Percentiles rank a stretch among this genome's conserved stretches.
These are phyloP conservation scores for Platanista minor DNA, from an alignment of 2,113 vertebrate genomes.

Conservation along the genomic window DNA sequence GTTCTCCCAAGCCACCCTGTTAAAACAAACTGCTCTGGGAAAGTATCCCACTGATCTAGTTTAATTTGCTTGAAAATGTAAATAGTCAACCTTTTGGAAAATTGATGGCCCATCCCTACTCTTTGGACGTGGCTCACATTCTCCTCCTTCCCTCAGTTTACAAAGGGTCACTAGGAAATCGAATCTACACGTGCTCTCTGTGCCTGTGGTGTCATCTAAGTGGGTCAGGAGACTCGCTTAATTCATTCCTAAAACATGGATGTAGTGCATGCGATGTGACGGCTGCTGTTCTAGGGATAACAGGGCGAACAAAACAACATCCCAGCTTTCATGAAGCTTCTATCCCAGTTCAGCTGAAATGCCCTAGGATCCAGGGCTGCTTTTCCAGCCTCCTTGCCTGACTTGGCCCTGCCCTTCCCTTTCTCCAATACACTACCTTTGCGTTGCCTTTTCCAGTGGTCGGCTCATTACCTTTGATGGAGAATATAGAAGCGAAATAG, in stretches of 20 bases:
- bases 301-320: neutral
- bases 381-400: neutral
- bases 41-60: neutral
- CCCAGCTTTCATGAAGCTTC: neutral
- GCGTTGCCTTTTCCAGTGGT: neutral
- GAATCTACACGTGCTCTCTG: neutral
- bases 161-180: neutral
- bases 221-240: neutral
- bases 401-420: neutral
- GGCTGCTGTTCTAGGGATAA: neutral
- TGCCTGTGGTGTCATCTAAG: neutral
- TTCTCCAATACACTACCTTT: neutral
- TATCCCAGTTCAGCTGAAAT: neutral
- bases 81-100: neutral
- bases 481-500: neutral
- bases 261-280: neutral
- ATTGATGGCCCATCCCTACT: neutral
- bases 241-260: neutral
- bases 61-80: neutral
- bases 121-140: neutral
- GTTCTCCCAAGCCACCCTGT: neutral
- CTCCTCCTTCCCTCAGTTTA: neutral
- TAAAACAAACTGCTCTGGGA: neutral
- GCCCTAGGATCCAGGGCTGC: neutral
- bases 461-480: neutral